Base-by-base conservation (phyloP, 2,797 vertebrate species). In the Esox lucius region DNA sequence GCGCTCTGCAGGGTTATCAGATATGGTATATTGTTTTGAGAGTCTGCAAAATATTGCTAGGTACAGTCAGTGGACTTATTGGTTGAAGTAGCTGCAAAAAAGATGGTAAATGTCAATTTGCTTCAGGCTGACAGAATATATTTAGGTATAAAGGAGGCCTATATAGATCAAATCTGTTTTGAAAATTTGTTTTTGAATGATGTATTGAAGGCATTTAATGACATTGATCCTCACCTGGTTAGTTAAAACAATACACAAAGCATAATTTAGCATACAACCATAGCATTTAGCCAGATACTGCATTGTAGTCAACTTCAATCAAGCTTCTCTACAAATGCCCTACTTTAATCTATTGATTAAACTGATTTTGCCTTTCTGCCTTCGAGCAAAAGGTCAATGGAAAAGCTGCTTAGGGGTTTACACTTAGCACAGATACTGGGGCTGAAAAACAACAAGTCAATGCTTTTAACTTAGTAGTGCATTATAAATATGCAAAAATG, bases 331-430 rank as follows among this genome's bases (percentile, higher is more conserved):
- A 19, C 31, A n/a, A 35, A 68, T 31, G 13, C 28, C 15, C 31
- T 13, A 12, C 33, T n/a, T 35, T 33, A 35, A 42, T 39, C 19
- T 4, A 68, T 68, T 24, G 12, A 42, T 68, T 68, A 19, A 1
- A 68, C 39, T 68, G 19, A 42, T 35, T 68, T 42, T 35, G 33
- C 66, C 35, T 68, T 68, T 68, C n/a, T 35, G 33, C 66, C 35
- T 68, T 68, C 8, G 33, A 35, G 19, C 33, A 68, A 39, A 42
- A 42, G 9, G 33, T 68, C 35, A 68, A 12, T 42, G 66, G 66
- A 35, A 35, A 42, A 42, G 66, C 19, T 68, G n/a, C 66, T 68
- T 68, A 42, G 33, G 12, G 56, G 26, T 3, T 31, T 31, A 65
- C 62, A 17, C 62, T 33, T 33, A 65, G 1, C 28, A 28, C 28